These are phyloP conservation scores for Lamellibrachia satsuma DNA, from an alignment of 2,888 invertebrate species.

Conservation along the genomic window DNA sequence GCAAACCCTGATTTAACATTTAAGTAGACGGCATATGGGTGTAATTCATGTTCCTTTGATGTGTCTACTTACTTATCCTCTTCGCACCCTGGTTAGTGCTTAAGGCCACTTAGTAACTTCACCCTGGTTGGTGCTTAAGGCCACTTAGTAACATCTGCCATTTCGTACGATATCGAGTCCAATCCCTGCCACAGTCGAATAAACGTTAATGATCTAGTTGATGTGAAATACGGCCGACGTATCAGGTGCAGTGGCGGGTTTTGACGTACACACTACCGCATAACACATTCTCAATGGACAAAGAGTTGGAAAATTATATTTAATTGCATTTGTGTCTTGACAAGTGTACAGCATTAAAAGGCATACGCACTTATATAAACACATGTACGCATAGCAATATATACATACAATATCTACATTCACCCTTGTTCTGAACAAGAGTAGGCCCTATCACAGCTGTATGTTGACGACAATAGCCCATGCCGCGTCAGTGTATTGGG, in stretches of 20 bases:
- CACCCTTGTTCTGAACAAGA: not conserved
- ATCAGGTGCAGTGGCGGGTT: not conserved
- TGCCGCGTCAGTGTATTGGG: not conserved
- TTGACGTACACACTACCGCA: not conserved
- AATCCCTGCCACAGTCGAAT: too few species aligned
- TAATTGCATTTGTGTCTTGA: not conserved
- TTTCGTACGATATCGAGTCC: too few species aligned
- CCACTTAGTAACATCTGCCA: too few species aligned
- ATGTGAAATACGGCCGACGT: not conserved
- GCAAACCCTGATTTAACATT: not conserved
- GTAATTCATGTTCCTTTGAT: too few species aligned
- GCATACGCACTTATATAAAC: not conserved
- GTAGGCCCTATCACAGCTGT: not conserved
- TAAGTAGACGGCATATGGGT: too few species aligned
- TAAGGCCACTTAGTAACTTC: too few species aligned
- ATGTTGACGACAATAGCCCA: not conserved
- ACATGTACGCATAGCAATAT: constrained; percentile 17
- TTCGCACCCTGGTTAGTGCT: too few species aligned
- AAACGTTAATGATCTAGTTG: too few species aligned
- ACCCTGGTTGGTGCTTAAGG: too few species aligned
- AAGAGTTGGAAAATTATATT: not conserved
- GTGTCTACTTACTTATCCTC: too few species aligned
- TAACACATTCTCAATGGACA: not conserved
- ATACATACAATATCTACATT: not conserved
- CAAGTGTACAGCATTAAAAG: not conserved